These are phyloP conservation scores for Geotrypetes seraphini DNA, from an alignment of 2,797 vertebrate genomes.

Conservation along the genomic window DNA sequence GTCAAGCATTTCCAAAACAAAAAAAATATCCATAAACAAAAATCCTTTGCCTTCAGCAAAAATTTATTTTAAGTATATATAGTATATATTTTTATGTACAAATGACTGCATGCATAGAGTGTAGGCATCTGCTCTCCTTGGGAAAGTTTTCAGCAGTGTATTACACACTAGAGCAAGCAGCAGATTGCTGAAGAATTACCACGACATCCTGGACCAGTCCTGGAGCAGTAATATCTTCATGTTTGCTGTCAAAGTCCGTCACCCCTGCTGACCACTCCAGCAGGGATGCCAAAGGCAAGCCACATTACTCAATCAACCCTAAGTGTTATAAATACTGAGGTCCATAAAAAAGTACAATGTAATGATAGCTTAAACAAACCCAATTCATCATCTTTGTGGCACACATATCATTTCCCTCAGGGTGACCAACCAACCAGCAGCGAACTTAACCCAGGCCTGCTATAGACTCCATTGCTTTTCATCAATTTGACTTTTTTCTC, in stretches of 20 bases:
- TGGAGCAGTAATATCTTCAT: constrained; percentile 64
- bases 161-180: constrained; percentile 82
- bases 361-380: constrained; percentile 83
- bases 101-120: no score
- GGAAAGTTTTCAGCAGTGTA: constrained; percentile 61
- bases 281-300: constrained; percentile 31
- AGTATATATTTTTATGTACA: no score
- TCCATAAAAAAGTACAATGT: constrained; percentile 73
- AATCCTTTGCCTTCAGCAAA: no score
- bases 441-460: constrained; percentile 29
- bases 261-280: constrained; percentile 74
- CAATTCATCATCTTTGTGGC: constrained; percentile 74
- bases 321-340: constrained; percentile 74
- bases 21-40: no score
- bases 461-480: constrained; percentile 41
- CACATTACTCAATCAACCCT: constrained; percentile 68
- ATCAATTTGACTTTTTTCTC: constrained; percentile 43
- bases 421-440: constrained; percentile 47
- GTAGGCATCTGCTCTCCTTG: constrained; percentile 36
- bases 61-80: no score
- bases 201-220: constrained; percentile 72
- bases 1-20: no score
- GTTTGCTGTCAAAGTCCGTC: constrained; percentile 79
- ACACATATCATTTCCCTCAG: constrained; percentile 55
- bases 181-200: constrained; percentile 83